Evolutionary conservation across 1,140 invertebrate species (phyloP), one percentile per base, ranked within the genome.

Genomic region (Caenorhabditis brenneri): DNA sequence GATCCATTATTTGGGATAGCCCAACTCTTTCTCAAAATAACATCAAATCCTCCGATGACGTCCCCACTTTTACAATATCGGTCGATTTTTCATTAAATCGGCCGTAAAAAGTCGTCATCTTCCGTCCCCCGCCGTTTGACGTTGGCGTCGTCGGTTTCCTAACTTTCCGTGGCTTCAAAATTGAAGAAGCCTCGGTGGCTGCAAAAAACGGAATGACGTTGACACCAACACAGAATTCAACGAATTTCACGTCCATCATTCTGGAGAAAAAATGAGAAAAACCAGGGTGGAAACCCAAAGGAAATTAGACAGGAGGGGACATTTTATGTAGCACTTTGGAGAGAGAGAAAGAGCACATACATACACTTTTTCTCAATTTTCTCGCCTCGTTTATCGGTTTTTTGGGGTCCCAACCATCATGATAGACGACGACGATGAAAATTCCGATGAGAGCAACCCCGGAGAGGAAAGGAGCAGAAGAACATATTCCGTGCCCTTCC

Each of bases 241-340:
- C 49, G 49, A 51, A 51, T 51, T 51, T 22, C 36, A 15, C 65
- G 65, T 74, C 33, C 36, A 42, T 74, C 36, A 74, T 55, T 55
- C 22, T 55, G 5, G 16, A n/a, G 53, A 3, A 4, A 27, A 65
- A 65, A n/a, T 10, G 0, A 10, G 12, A 74, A 42, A 42, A 46
- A 58, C 2, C 5, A 7, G 53, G 24, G 22, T 4, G 53, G 10
- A 9, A 12, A 31, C 7, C n/a, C 15, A 65, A 33, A 3, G 36
- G 36, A 74, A 74, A 74, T 74, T 74, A 74, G 65, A 74, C 27
- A 74, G 33, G 65, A 24, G 33, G 65, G 27, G 2, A 27, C n/a
- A n/a, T 74, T 74, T 74, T 74, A 74, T 74, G 53, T 74, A 74
- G 65, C 65, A 74, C 58, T 65, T 65, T n/a, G 65, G 31, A 29